Evolutionary conservation across 2,797 vertebrate species (phyloP).

Genomic region (Odontamblyopus lacepedii): DNA sequence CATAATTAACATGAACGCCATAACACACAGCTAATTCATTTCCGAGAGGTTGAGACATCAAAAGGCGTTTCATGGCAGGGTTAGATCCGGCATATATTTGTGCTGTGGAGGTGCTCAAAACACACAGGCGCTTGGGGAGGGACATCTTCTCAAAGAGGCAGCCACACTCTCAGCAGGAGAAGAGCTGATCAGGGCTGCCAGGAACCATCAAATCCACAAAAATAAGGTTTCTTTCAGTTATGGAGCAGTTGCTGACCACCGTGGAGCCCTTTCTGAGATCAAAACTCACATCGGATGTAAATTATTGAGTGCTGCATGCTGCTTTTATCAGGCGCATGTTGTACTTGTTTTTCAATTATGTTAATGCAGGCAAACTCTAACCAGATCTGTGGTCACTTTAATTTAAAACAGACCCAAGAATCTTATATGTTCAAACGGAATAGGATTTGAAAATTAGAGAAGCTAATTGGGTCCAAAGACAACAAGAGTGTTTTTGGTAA

Average conservation of each 20-base stretch:
- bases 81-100: constrained; percentile 20
- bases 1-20: constrained; percentile 51
- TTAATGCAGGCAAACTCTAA: neutral
- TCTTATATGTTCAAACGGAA: neutral
- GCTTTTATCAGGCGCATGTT: constrained; percentile 35
- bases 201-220: constrained; percentile 22
- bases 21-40: constrained; percentile 40
- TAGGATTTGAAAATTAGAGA: neutral
- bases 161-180: constrained; percentile 20
- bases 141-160: constrained; percentile 15
- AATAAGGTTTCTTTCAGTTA: constrained; percentile 21
- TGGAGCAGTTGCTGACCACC: constrained; percentile 36
- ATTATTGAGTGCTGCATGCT: constrained; percentile 49
- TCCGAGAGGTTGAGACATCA: constrained; percentile 47
- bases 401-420: neutral
- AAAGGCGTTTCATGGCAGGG: constrained; percentile 33
- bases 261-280: constrained; percentile 28
- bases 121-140: constrained; percentile 30
- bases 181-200: constrained; percentile 24
- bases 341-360: constrained; percentile 11
- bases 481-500: neutral
- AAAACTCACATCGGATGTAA: constrained; percentile 33
- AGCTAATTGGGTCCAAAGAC: neutral
- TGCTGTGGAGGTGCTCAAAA: constrained; percentile 38
- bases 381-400: neutral